These are phyloP conservation scores for Drosophila niveifrons DNA, from an alignment of 2,888 invertebrate genomes.

Conservation along the genomic window DNA sequence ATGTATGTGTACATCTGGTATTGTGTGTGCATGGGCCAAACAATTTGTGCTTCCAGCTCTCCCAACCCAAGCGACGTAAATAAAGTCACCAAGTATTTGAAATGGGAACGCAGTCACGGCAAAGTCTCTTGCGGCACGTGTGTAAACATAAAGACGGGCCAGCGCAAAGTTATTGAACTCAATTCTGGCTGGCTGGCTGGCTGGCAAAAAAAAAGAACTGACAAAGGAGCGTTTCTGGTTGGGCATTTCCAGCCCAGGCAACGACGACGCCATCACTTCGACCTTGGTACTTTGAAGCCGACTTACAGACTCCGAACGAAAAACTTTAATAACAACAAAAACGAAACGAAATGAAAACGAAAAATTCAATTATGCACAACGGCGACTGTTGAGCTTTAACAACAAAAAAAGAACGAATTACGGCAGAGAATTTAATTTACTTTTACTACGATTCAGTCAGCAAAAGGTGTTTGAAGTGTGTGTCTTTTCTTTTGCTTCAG, in stretches of 20 bases:
- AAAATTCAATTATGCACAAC: constrained; percentile 1
- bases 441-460: not conserved
- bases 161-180: constrained; percentile 27
- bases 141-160: constrained; percentile 28
- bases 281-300: not conserved
- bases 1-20: not conserved
- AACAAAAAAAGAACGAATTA: too few relatives aligned
- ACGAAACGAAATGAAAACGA: too few relatives aligned
- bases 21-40: constrained; percentile 1
- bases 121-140: constrained; percentile 22
- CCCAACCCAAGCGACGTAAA: constrained; percentile 1
- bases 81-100: constrained; percentile 23
- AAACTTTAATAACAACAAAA: too few relatives aligned
- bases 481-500: not conserved
- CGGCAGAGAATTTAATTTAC: not conserved
- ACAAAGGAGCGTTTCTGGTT: constrained; percentile 1
- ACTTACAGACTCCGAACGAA: not conserved
- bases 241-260: not conserved
- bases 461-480: not conserved
- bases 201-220: not conserved
- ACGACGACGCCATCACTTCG: not conserved
- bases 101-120: constrained; percentile 19
- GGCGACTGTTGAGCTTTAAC: not conserved
- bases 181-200: not conserved
- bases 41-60: not conserved